Evolutionary conservation across 2,797 vertebrate species (phyloP).

Genomic region (Sebastes goodei): DNA sequence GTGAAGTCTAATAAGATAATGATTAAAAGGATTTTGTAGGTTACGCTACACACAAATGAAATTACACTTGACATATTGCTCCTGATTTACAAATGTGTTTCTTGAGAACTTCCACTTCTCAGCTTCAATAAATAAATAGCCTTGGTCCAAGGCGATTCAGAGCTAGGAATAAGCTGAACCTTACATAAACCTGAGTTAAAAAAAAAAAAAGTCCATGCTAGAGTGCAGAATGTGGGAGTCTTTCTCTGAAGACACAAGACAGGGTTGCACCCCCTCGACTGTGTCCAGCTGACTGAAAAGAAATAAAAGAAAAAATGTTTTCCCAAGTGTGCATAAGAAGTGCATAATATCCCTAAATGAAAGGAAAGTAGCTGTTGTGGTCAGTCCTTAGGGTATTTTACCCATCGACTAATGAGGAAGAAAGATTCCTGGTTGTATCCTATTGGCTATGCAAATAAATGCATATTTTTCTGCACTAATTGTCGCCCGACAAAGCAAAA

Average conservation of each 20-base stretch:
- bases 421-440: slow-evolving; percentile 11
- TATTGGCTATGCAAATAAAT: slow-evolving; percentile 58
- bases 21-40: neutral
- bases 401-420: slow-evolving; percentile 15
- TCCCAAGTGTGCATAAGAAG: neutral
- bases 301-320: neutral
- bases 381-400: slow-evolving; percentile 1
- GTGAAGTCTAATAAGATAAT: neutral
- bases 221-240: slow-evolving; percentile 32
- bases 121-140: neutral
- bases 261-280: neutral
- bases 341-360: slow-evolving; percentile 7
- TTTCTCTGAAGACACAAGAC: slow-evolving; percentile 28
- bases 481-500: slow-evolving; percentile 47
- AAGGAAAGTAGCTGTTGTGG: slow-evolving; percentile 7
- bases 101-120: neutral
- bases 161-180: slow-evolving; percentile 12
- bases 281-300: slow-evolving; percentile 5
- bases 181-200: slow-evolving; percentile 7
- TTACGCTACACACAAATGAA: neutral
- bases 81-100: neutral
- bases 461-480: slow-evolving; percentile 35
- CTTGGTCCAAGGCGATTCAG: neutral
- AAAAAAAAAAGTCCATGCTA: neutral
- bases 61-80: neutral